Base-by-base conservation (phyloP, 1,140 invertebrate genomes). In the Hydropsyche tenuis region DNA sequence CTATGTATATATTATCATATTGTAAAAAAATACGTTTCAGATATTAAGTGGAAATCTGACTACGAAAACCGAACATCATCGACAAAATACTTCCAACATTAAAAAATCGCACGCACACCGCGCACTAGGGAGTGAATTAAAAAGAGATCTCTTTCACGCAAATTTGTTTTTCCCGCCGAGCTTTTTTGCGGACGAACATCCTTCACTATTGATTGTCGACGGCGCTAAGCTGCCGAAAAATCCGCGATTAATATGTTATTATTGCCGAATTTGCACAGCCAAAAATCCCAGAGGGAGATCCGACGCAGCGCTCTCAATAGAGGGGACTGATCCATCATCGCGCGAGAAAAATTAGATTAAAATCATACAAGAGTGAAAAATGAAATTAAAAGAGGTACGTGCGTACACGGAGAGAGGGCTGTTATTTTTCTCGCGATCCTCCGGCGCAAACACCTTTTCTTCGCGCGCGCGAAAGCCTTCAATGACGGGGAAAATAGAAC, bases 311-410 rank as follows among this genome's bases (percentile, higher is more conserved):
- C n/a, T n/a, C n/a, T n/a, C n/a, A 60, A 3, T 23, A 64, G 43
- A 68, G 69, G 66, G 71, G 43, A 3, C 30, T 9, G 30, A 69
- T 51, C 73, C 65, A 74, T 73, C 69, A 68, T 18, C 56, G 22
- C 56, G 53, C 46, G 56, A 69, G 69, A 72, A 74, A 77, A 77
- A 77, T 77, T 77, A 77, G 76, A 77, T 77, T 77, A 77, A 77
- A 77, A 77, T 77, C 76, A 77, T 77, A 77, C 73, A 77, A 74
- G 75, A 77, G 76, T 75, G 76, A 77, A 77, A 77, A 77, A 77
- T 77, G 73, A 77, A 77, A 77, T 77, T 77, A 77, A 76, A 68
- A 74, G 73, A 74, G 76, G 75, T 74, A 30, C 53, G 12, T 12
- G 51, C 1, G 53, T 45, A 66, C 11, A 48, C 22, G 68, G 18